A percentile compares a stretch with the other conserved stretches of the same genome.
Conservation (phyloP, 2,797 vertebrate genomes). For the Petrocephalus schoutedeni region DNA sequence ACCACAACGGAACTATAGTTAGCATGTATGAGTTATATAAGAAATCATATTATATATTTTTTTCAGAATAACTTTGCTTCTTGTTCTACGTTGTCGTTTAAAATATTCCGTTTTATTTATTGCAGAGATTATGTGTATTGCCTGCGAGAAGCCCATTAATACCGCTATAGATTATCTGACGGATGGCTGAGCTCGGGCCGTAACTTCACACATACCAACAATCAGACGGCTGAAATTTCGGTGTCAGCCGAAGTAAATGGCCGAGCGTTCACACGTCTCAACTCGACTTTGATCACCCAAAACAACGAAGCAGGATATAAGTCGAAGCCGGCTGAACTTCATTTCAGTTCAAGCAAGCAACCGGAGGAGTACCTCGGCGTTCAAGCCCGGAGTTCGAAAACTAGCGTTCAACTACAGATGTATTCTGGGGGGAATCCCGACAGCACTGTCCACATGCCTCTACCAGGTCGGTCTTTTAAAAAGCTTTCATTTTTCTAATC, state of each 20-base stretch:
- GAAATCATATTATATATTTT: not conserved
- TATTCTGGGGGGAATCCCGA: slow-evolving; percentile 49
- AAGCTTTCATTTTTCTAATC: not conserved
- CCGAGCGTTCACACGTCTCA: slow-evolving; percentile 56
- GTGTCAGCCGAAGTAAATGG: slow-evolving; percentile 58
- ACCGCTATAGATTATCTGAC: slow-evolving; percentile 38
- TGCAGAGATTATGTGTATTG: slow-evolving; percentile 63
- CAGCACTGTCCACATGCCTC: slow-evolving; percentile 39
- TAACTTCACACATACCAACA: slow-evolving; percentile 55
- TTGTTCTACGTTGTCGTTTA: not conserved
- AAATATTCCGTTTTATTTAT: not conserved
- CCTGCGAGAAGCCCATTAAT: slow-evolving; percentile 60
- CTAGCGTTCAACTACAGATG: slow-evolving; percentile 49
- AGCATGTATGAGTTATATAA: not conserved
- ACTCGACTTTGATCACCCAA: slow-evolving; percentile 61
- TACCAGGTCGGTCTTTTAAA: slow-evolving; percentile 50
- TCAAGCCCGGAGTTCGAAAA: slow-evolving; percentile 52
- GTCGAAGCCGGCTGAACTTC: not conserved
- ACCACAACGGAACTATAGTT: not conserved
- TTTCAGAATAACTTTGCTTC: not conserved
- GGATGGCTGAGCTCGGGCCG: slow-evolving; percentile 46
- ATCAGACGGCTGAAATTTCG: slow-evolving; percentile 49
- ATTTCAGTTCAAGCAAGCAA: slow-evolving; percentile 10
- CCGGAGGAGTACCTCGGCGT: slow-evolving; percentile 51
- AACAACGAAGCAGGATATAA: slow-evolving; percentile 48